These are phyloP conservation scores for Lutjanus campechanus DNA, from an alignment of 2,797 vertebrate species.

Conservation along the genomic window DNA sequence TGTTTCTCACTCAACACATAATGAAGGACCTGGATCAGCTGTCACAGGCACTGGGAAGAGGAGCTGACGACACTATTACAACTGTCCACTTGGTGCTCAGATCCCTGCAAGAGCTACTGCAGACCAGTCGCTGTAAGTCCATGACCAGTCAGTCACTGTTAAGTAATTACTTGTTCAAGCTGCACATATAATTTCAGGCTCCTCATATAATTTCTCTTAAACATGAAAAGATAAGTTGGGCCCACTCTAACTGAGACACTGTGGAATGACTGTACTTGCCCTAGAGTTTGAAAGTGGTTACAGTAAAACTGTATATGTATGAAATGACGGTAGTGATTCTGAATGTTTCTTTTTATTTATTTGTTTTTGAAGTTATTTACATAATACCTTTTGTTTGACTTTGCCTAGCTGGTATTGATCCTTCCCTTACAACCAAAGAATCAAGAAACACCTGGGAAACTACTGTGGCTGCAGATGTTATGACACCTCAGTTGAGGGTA, in stretches of 20 bases:
- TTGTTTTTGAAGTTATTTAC: background rate
- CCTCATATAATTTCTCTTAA: background rate
- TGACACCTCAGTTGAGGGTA: conserved; percentile 85
- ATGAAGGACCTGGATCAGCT: conserved; percentile 86
- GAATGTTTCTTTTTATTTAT: background rate
- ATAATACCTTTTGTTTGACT: conserved; percentile 12
- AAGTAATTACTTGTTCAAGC: background rate
- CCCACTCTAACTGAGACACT: background rate
- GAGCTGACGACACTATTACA: conserved; percentile 83
- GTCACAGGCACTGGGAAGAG: conserved; percentile 83
- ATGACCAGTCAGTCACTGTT: accelerated
- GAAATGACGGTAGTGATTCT: background rate
- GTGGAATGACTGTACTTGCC: background rate
- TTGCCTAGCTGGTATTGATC: conserved; percentile 71
- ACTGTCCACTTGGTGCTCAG: conserved; percentile 83
- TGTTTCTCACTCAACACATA: conserved; percentile 81
- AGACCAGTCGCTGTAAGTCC: conserved; percentile 78
- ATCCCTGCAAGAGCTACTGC: conserved; percentile 67
- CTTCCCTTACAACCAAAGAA: conserved; percentile 79
- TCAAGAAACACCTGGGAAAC: conserved; percentile 89
- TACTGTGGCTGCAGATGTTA: conserved; percentile 69
- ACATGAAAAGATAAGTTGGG: background rate
- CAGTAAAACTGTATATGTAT: background rate
- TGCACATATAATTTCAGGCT: too few species aligned
- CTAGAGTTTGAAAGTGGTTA: too few species aligned